A percentile compares a stretch with the other conserved stretches of the same genome.
Evolutionary conservation across 1,140 invertebrate species (phyloP).

Genomic region (Lasaia peninsularis): DNA sequence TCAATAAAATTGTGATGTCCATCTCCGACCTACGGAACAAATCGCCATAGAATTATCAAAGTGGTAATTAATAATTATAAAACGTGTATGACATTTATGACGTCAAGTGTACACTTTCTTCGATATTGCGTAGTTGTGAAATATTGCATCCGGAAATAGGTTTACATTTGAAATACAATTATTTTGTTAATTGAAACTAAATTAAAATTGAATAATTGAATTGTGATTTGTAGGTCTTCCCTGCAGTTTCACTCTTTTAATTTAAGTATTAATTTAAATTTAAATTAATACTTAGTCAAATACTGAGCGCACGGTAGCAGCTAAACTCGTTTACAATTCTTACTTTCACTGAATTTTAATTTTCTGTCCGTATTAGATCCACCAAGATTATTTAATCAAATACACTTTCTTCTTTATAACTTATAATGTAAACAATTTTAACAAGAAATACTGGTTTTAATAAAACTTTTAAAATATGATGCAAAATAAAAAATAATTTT

Average conservation of each 20-base stretch:
- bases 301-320: too few species aligned
- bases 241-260: too few species aligned
- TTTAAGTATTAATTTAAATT: too few species aligned
- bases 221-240: too few species aligned
- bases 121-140: constrained; percentile 3
- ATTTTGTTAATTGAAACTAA: not conserved
- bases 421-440: too few species aligned
- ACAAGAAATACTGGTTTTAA: too few species aligned
- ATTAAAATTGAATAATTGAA: too few species aligned
- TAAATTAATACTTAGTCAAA: too few species aligned
- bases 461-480: too few species aligned
- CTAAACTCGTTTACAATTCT: not conserved
- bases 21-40: not conserved
- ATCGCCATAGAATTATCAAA: not conserved
- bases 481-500: too few species aligned
- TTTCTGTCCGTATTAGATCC: not conserved
- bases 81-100: not conserved
- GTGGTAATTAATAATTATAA: constrained; percentile 2
- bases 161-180: not conserved
- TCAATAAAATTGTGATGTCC: not conserved
- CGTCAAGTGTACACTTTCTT: constrained; percentile 1
- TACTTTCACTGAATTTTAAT: constrained; percentile 6
- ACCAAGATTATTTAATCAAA: too few species aligned
- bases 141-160: not conserved
- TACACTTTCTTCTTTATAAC: too few species aligned